These are phyloP conservation scores for Gymnoscelis rufifasciata DNA, from an alignment of 2,888 invertebrate species.

Conservation along the genomic window DNA sequence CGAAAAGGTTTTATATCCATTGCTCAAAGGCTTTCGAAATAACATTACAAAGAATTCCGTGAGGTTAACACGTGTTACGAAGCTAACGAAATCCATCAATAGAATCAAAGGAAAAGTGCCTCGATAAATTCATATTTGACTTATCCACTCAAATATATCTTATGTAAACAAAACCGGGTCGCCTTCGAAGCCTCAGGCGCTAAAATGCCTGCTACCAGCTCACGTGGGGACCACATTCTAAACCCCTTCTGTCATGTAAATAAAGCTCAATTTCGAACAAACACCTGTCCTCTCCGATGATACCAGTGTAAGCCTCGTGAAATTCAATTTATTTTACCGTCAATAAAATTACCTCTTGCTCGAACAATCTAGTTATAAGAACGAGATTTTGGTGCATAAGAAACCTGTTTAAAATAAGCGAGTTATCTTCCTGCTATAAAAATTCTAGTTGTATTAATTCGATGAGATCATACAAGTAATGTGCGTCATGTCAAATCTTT, in stretches of 20 bases:
- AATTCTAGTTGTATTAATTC: slow-evolving; percentile 9
- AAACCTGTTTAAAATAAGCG: slow-evolving; percentile 25
- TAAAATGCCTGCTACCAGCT: slow-evolving; percentile 47
- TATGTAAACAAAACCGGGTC: slow-evolving; percentile 40
- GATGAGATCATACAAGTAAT: slow-evolving; percentile 2
- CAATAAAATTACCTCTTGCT: slow-evolving; percentile 27
- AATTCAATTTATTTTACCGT: slow-evolving; percentile 46
- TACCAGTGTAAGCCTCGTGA: slow-evolving; percentile 43
- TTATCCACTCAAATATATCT: slow-evolving; percentile 53
- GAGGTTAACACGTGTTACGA: neutral
- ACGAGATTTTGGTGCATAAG: slow-evolving; percentile 22
- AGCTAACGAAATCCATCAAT: neutral
- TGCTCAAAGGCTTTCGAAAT: slow-evolving; percentile 2
- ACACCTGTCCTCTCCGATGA: slow-evolving; percentile 11
- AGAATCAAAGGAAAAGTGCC: neutral
- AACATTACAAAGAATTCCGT: slow-evolving; percentile 4
- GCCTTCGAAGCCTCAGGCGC: slow-evolving; percentile 65
- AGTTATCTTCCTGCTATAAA: slow-evolving; percentile 26
- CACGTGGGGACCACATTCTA: slow-evolving; percentile 17
- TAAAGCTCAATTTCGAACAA: slow-evolving; percentile 20
- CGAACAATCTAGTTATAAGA: slow-evolving; percentile 19
- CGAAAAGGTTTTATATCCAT: neutral
- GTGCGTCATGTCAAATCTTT: slow-evolving; percentile 8
- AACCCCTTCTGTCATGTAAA: slow-evolving; percentile 13
- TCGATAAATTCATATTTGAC: slow-evolving; percentile 7